These are phyloP conservation scores for Zootermopsis nevadensis DNA, from an alignment of 2,888 invertebrate genomes.

Conservation along the genomic window DNA sequence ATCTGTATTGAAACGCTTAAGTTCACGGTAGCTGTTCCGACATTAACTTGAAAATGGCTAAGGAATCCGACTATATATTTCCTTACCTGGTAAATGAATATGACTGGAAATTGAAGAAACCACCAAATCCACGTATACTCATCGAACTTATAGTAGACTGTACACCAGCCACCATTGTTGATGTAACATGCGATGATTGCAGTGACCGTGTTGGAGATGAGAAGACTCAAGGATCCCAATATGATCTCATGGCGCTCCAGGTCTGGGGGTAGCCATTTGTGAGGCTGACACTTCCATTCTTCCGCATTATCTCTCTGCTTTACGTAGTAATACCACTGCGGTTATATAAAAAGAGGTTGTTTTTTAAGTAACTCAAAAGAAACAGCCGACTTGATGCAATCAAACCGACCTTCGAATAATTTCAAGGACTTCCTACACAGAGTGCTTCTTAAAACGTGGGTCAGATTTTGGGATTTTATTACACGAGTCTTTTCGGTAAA, in stretches of 20 bases:
- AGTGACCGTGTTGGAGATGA: conserved; percentile 68
- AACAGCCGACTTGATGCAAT: too few species aligned
- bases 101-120: conserved; percentile 71
- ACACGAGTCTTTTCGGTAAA: too few species aligned
- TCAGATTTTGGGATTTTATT: too few species aligned
- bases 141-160: conserved; percentile 72
- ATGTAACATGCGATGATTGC: conserved; percentile 75
- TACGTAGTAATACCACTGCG: conserved; percentile 79
- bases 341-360: too few species aligned
- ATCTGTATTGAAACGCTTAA: too few species aligned
- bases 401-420: too few species aligned
- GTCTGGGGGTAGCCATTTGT: conserved; percentile 74
- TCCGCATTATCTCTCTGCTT: conserved; percentile 70
- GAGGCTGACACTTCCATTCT: conserved; percentile 81
- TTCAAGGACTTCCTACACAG: too few species aligned
- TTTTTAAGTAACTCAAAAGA: too few species aligned
- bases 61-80: too few species aligned
- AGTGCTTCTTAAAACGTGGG: too few species aligned
- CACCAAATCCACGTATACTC: conserved; percentile 77
- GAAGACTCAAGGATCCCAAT: conserved; percentile 70
- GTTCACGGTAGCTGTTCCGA: too few species aligned
- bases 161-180: conserved; percentile 74
- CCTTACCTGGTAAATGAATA: conserved; percentile 73
- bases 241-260: conserved; percentile 77
- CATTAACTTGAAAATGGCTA: too few species aligned